A percentile compares a stretch with the other conserved stretches of the same genome.
phyloP scores from a whole-genome alignment of 2,797 vertebrate genomes.

The Sylvia borin region DNA sequence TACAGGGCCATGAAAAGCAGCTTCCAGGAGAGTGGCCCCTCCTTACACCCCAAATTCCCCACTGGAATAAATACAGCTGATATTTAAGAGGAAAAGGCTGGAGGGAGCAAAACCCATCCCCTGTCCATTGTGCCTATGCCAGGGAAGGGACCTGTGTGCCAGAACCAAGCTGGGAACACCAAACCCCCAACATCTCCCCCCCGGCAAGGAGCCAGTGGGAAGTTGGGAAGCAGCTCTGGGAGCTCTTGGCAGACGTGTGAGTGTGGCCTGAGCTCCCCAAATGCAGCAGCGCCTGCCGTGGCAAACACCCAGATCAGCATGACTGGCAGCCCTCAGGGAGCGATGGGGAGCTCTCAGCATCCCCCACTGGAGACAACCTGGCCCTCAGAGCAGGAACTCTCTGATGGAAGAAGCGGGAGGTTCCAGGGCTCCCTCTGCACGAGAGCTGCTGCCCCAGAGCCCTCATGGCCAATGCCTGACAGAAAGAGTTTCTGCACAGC shows the following conservation, averaged over 20 bases:
- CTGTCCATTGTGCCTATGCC: neutral
- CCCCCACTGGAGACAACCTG: rapidly evolving
- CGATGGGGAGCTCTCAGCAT: rapidly evolving
- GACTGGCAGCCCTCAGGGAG: neutral
- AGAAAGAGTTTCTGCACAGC: neutral
- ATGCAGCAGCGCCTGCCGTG: neutral
- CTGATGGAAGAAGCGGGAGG: rapidly evolving
- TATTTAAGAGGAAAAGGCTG: neutral
- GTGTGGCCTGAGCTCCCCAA: neutral
- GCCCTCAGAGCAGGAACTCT: neutral
- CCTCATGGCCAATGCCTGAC: rapidly evolving
- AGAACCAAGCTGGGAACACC: neutral
- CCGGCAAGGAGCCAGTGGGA: rapidly evolving
- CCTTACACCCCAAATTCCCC: neutral
- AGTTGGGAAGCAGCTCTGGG: neutral
- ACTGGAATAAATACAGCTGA: neutral
- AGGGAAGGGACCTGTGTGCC: neutral
- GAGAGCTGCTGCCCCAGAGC: rapidly evolving
- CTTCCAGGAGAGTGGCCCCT: neutral
- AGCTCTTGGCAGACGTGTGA: rapidly evolving
- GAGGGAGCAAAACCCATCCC: neutral
- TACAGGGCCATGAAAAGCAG: neutral
- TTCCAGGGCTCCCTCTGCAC: neutral
- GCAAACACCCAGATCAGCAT: rapidly evolving
- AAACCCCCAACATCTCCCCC: neutral